A percentile compares a stretch with the other conserved stretches of the same genome.
These are phyloP conservation scores for Carassius gibelio DNA, from an alignment of 2,113 vertebrate species.

Conservation along the genomic window DNA sequence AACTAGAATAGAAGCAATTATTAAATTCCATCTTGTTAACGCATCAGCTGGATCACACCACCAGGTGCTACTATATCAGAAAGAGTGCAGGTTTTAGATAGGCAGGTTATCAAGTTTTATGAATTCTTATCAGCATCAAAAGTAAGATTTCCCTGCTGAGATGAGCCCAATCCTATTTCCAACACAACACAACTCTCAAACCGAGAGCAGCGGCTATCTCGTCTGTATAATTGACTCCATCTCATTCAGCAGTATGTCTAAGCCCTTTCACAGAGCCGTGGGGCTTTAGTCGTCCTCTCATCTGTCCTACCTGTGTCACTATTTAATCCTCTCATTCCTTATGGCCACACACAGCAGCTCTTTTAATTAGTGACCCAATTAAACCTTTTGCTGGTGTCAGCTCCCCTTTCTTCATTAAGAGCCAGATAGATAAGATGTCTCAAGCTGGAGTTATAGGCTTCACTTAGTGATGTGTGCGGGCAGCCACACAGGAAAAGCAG, in stretches of 20 bases:
- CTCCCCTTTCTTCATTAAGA: conserved; percentile 55
- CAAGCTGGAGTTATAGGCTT: conserved; percentile 33
- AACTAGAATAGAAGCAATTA: not conserved
- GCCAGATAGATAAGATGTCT: conserved; percentile 43
- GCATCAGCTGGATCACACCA: not conserved
- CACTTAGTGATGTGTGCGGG: conserved; percentile 16
- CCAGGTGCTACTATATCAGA: not conserved
- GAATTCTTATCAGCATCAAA: conserved; percentile 27
- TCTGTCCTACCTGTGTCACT: conserved; percentile 64
- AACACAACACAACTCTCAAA: conserved; percentile 26
- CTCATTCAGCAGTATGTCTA: conserved; percentile 26
- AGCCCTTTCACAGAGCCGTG: conserved; percentile 5
- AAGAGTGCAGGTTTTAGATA: not conserved
- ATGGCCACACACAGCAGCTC: conserved; percentile 73
- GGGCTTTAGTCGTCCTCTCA: conserved; percentile 50
- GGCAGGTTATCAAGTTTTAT: conserved; percentile 18
- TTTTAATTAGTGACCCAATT: conserved; percentile 88
- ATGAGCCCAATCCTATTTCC: conserved; percentile 26
- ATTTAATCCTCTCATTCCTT: conserved; percentile 76
- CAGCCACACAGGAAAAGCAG: conserved; percentile 20
- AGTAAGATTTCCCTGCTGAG: conserved; percentile 36
- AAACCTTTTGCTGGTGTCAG: conserved; percentile 77
- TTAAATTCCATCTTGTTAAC: not conserved
- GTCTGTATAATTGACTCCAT: conserved; percentile 35
- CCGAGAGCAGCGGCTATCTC: not conserved